A percentile compares a stretch with the other conserved stretches of the same genome.
These are phyloP conservation scores for Palloptera scutellata DNA, from an alignment of 2,888 invertebrate species.

Conservation along the genomic window DNA sequence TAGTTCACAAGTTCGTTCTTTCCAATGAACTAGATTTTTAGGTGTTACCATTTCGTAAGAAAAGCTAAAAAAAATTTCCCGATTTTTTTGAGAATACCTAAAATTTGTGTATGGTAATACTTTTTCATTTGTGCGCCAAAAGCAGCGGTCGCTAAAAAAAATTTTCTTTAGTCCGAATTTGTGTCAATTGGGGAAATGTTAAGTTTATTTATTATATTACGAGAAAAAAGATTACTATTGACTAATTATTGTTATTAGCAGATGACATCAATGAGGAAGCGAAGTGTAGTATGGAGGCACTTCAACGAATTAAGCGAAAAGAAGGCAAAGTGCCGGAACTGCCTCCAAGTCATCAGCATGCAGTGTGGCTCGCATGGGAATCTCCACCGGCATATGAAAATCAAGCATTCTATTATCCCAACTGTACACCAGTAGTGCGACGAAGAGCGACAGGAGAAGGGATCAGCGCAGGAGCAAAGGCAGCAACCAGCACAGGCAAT, in stretches of 20 bases:
- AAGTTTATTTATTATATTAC: too few species aligned
- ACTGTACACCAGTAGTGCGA: background rate
- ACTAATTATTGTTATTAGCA: background rate
- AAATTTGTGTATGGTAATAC: too few species aligned
- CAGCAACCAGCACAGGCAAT: too few species aligned
- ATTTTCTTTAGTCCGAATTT: too few species aligned
- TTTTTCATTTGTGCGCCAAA: background rate
- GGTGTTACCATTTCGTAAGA: too few species aligned
- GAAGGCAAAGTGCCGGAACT: constrained; percentile 1
- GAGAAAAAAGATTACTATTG: too few species aligned
- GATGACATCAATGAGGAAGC: background rate
- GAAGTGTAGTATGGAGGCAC: too few species aligned
- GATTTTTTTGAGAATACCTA: background rate
- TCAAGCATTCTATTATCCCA: background rate
- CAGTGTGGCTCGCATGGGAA: background rate
- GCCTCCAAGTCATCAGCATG: background rate
- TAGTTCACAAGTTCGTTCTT: too few species aligned
- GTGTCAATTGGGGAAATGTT: too few species aligned
- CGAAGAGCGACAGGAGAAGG: background rate
- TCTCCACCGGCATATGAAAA: background rate
- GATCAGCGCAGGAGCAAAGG: background rate
- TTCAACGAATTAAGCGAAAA: background rate
- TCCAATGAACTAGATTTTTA: too few species aligned
- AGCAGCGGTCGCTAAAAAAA: too few species aligned
- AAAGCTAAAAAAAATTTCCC: background rate